Base-by-base conservation (phyloP, 2,113 vertebrate species). In the Pavo muticus region DNA sequence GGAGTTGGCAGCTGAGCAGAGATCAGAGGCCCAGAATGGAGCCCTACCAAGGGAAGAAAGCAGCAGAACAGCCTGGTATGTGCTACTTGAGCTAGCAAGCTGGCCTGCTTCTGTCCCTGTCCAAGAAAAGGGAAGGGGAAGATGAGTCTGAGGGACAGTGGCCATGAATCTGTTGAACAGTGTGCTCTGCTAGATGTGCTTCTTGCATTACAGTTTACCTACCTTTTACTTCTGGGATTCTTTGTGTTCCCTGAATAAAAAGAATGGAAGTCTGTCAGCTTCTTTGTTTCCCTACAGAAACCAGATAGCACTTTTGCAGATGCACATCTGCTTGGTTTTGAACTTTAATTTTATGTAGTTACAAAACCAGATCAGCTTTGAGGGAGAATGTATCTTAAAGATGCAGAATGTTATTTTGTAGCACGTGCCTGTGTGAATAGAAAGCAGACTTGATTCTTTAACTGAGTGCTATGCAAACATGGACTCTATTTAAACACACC, bases 401-500 rank as follows among this genome's bases (percentile, higher is more conserved):
- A 39, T 6, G 42, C 84, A 57, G 10, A 6, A 7, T 7, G 14
- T 6, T 0, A 0, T 13, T 79, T 30, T 27, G 40, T 39, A 54
- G 4, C 10, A 6, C 30, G 11, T 50, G 1, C 6, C 30, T 0
- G 0, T 27, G 11, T 63, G 21, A 91, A 23, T 3, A 39, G 27
- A 42, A 56, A 32, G 4, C 37, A 32, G 16, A 6, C 29, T 29
- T 29, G 52, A 29, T 29, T 54, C 27, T 57, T 57, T 57, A 32
- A 17, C 11, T 1, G 16, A n/a, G 9, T 7, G 6, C 52, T 59
- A 1, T 23, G n/a, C 20, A 13, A 18, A 25, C 0, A 0, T 6
- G 39, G 35, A 9, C 23, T 3, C 3, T 13, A 3, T 2, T 5
- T 48, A 48, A 6, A 19, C 0, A 0, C 25, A 42, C 24, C 7